Base-by-base conservation (phyloP, 2,888 invertebrate genomes). In the Pseudococcus viburni region DNA sequence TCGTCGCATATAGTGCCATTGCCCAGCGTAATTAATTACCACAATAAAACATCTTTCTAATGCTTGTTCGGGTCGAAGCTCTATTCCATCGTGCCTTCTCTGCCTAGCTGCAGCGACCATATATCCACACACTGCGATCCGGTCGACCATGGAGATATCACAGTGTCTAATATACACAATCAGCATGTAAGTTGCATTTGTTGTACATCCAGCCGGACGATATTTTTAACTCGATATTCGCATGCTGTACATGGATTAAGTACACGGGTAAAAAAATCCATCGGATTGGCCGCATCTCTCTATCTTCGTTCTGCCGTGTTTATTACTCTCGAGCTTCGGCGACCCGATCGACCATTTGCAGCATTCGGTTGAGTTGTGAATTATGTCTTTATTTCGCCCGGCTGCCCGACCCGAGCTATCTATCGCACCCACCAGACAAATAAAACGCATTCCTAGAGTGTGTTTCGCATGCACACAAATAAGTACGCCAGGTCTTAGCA, bases 141-240 rank as follows among this genome's bases (percentile, higher is more conserved):
- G 68, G 86, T 86, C 86, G 86, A 86, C 86, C 86, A 86, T 86
- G 86, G 86, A 86, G 86, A 86, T 86, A 86, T 86, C 86, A 22
- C n/a, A 85, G 46, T 33, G 55, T 85, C 51, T 39, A 85, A 51
- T 85, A 85, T 48, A 85, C 55, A 85, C 84, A 48, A 85, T 85
- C 84, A 59, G 55, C 84, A 15, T 85, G 84, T 85, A 55, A 48
- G 55, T 59, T 68, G 86, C 86, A 86, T 64, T 86, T 68, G 59
- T 42, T 17, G 59, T 39, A 59, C 55, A 39, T 26, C 33, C 73
- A 73, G 17, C 26, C 26, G 73, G 73, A 46, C 86, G 68, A 86
- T 86, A 86, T 86, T 64, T 86, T 68, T 59, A 55, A 86, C 86
- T 86, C 68, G 68, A 59, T 64, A 64, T 86, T 86, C 86, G 64